Base-by-base conservation (phyloP, 2,888 invertebrate species). In the Glaucopsyche alexis region DNA sequence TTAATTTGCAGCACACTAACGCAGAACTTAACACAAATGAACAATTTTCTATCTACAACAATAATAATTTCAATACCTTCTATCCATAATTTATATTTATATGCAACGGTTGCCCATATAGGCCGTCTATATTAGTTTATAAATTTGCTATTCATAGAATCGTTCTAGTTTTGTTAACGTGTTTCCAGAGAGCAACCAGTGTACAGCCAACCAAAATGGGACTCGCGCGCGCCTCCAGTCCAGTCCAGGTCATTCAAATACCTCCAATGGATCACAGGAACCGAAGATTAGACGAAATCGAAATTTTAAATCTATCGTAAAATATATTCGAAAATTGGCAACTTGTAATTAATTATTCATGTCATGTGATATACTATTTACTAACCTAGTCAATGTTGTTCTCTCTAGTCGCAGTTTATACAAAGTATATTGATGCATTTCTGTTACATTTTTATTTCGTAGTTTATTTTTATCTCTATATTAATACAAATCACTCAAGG, bases 181-280 rank as follows among this genome's bases (percentile, higher is more conserved):
- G 42, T 60, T 91, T 92, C 78, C 90, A 93, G 93, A 86, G 93
- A 93, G 89, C 91, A 89, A 81, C 81, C 88, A 69, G 77, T 79
- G 49, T 87, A 87, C 79, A 88, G 87, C 76, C 88, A 88, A 79
- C 81, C 88, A 40, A 80, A 84, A 70, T 83, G 85, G 78, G 90
- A 90, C 55, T 80, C 88, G 29, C 85, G 88, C 71, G 88, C 88
- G 70, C 89, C 89, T 73, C 93, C 93, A 2, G 82, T 93, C 72
- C 93, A 93, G 79, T 93, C 93, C n/a, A 85, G 93, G 79, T 93
- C 93, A 49, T 93, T 93, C 83, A 93, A 93, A 79, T 93, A 93
- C 76, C 87, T 93, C 29, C 93, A 93, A 81, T 93, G 93, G 89
- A 91, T 93, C 76, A 93, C 93, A n/a, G 93, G 93, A 73, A 93